Conservation (phyloP, 1,140 invertebrate genomes). For the Sarcophaga bullata region DNA sequence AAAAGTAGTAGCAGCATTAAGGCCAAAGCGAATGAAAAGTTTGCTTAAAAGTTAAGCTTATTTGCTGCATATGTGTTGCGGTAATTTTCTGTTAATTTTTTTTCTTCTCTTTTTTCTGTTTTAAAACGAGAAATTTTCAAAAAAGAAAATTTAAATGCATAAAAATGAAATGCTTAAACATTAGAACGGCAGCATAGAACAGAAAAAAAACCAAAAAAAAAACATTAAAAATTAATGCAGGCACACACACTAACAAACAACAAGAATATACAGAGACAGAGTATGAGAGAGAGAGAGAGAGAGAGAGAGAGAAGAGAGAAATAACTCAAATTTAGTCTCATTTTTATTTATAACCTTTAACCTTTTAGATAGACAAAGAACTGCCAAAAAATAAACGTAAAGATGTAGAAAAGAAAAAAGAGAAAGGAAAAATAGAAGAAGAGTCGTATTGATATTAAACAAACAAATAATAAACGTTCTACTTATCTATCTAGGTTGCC, state of each 20-base stretch:
- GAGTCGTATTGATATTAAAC: no score
- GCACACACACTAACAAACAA: no score
- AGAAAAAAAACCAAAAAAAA: no score
- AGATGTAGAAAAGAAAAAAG: background rate
- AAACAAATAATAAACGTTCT: conserved; percentile 25
- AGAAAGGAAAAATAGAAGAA: no score
- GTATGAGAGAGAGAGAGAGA: background rate
- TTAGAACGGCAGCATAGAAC: no score
- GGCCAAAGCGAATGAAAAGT: background rate
- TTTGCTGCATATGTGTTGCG: conserved; percentile 37
- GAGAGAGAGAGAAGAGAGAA: no score
- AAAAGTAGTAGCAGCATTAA: background rate
- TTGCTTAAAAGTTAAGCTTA: conserved; percentile 38
- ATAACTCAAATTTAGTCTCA: no score
- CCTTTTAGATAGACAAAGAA: background rate
- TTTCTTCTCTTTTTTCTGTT: background rate
- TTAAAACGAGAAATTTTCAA: no score
- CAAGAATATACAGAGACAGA: background rate
- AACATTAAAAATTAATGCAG: no score
- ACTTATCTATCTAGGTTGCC: conserved; percentile 24
- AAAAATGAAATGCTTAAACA: no score
- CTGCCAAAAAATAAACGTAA: background rate
- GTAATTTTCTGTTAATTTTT: background rate
- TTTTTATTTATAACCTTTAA: background rate
- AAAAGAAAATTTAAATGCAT: no score